These are phyloP conservation scores for Schlechtendalia chinensis DNA, from an alignment of 1,140 invertebrate species.

Conservation along the genomic window DNA sequence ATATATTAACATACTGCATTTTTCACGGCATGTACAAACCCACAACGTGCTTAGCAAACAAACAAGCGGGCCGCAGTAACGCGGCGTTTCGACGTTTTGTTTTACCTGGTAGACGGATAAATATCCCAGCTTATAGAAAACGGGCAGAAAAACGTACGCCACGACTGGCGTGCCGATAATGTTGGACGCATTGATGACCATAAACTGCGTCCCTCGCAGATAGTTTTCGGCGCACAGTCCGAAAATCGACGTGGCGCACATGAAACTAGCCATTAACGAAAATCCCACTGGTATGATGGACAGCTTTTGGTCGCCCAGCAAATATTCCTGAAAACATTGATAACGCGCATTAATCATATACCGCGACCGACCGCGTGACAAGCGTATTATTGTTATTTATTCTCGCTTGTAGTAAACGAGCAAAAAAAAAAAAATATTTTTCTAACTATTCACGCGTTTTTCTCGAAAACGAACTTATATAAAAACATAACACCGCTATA, in stretches of 20 bases:
- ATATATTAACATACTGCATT: too few relatives aligned
- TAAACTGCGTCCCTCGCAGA: constrained; percentile 77
- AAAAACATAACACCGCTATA: too few relatives aligned
- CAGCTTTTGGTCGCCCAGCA: constrained; percentile 77
- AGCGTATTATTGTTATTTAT: too few relatives aligned
- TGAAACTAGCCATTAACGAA: constrained; percentile 90
- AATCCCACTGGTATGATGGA: constrained; percentile 75
- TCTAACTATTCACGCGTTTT: too few relatives aligned
- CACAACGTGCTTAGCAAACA: too few relatives aligned
- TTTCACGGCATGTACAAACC: too few relatives aligned
- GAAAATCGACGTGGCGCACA: constrained; percentile 90
- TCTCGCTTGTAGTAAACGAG: too few relatives aligned
- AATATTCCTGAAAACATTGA: constrained; percentile 69
- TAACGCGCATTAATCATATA: not conserved
- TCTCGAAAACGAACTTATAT: too few relatives aligned
- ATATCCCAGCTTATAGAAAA: constrained; percentile 82
- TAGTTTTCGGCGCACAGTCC: constrained; percentile 86
- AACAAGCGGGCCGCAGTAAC: too few relatives aligned
- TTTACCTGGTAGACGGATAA: constrained; percentile 76
- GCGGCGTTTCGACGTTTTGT: not conserved
- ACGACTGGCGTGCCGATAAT: constrained; percentile 77
- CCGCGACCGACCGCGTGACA: too few relatives aligned
- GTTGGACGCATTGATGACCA: constrained; percentile 79
- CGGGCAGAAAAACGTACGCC: constrained; percentile 79
- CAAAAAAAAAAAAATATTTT: too few relatives aligned